Evolutionary conservation across 2,113 vertebrate genomes (phyloP).

Genomic region (Seriola rivoliana): DNA sequence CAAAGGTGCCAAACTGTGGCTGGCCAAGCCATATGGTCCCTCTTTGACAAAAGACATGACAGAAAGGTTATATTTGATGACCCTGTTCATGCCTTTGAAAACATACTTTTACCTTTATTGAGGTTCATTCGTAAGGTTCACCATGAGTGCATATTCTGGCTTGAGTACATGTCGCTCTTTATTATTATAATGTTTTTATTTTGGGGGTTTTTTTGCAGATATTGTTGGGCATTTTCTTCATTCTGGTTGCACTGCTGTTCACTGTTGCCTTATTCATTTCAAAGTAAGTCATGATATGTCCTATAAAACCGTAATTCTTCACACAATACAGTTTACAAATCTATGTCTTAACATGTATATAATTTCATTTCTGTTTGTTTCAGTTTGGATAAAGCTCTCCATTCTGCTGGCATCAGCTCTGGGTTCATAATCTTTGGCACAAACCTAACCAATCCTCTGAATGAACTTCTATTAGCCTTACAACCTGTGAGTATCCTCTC

Average conservation of each 20-base stretch:
- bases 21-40: slow-evolving; percentile 76
- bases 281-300: slow-evolving; percentile 89
- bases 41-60: slow-evolving; percentile 65
- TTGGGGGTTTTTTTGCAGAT: slow-evolving; percentile 83
- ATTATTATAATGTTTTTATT: background rate
- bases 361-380: slow-evolving; percentile 40
- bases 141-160: background rate
- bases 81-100: slow-evolving; percentile 35
- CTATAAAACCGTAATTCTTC: background rate
- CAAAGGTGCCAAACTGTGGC: slow-evolving; percentile 64
- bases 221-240: slow-evolving; percentile 92
- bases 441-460: slow-evolving; percentile 96
- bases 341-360: background rate
- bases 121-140: slow-evolving; percentile 10
- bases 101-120: slow-evolving; percentile 4
- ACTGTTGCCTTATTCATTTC: slow-evolving; percentile 94
- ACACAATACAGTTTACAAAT: background rate
- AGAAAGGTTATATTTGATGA: slow-evolving; percentile 54
- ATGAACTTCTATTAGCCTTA: slow-evolving; percentile 93
- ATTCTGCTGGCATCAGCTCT: slow-evolving; percentile 94
- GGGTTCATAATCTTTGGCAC: slow-evolving; percentile 97
- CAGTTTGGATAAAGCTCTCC: slow-evolving; percentile 90
- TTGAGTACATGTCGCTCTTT: background rate
- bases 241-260: slow-evolving; percentile 95
- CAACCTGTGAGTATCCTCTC: slow-evolving; percentile 91